A percentile compares a stretch with the other conserved stretches of the same genome.
phyloP scores from a whole-genome alignment of 2,113 vertebrate species.

The Camelus dromedarius region DNA sequence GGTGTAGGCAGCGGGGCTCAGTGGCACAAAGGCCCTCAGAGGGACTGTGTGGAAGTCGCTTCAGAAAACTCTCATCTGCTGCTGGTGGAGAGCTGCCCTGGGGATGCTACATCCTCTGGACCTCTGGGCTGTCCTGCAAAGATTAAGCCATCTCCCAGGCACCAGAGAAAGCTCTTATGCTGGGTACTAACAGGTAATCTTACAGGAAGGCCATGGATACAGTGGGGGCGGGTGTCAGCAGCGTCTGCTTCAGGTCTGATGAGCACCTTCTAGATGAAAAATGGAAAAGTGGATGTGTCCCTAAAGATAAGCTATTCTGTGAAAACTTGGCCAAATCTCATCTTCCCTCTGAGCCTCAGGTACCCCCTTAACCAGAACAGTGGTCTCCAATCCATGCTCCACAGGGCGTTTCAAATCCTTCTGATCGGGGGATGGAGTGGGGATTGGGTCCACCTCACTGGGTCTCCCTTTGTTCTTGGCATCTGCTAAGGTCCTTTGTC shows the following conservation, averaged over 20 bases:
- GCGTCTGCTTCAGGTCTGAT: not conserved
- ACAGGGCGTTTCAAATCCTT: not conserved
- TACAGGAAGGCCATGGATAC: not conserved
- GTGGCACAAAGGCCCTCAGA: rapidly evolving
- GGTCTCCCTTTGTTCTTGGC: not conserved
- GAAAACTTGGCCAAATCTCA: not conserved
- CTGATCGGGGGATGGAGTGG: not conserved
- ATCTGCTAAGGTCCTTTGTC: not conserved
- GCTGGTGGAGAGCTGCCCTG: not conserved
- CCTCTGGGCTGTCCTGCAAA: not conserved
- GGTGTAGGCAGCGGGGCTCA: rapidly evolving
- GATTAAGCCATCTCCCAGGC: not conserved
- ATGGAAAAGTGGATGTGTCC: rapidly evolving
- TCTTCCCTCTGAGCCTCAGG: not conserved
- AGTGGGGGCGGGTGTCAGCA: rapidly evolving
- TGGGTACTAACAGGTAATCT: not conserved
- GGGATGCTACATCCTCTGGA: rapidly evolving
- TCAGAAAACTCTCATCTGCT: not conserved
- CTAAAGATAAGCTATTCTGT: not conserved
- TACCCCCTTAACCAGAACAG: not conserved
- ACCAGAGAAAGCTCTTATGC: not conserved
- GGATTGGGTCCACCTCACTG: not conserved
- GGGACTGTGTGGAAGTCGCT: not conserved
- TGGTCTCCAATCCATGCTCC: rapidly evolving
- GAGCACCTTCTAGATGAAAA: not conserved